Evolutionary conservation across 2,797 vertebrate species (phyloP), one percentile per base, ranked within the genome.

Genomic region (Microhierax caerulescens): DNA sequence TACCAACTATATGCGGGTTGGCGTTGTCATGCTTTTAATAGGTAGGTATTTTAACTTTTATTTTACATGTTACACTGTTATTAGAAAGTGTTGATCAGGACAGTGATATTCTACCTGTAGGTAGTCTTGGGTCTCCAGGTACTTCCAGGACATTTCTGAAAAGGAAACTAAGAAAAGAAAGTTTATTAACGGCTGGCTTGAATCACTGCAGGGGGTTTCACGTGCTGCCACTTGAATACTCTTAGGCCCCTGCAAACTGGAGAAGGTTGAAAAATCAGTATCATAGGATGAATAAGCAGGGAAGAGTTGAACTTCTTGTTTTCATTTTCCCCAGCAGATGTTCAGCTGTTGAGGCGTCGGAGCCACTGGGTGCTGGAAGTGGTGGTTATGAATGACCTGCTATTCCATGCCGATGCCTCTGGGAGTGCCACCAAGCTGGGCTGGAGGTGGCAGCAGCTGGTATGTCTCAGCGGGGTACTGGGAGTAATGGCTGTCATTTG

Each of bases 341-440:
- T 87, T 91, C 72, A 43, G 61, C 24, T 30, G 61, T 54, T 85
- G 88, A 77, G 37, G 56, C 36, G 20, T 43, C 53, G 39, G 75
- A 83, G 30, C 56, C 27, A 64, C 4, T 0, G 14, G 47, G 34
- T 89, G 48, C 45, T 77, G 80, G 67, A 25, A 64, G 53, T 83
- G 28, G 47, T 14, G 0, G 89, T 96, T 97, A 94, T 91, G 84
- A 85, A 93, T 74, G 83, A 68, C 74, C 81, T 77, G 56, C 74
- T 93, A 27, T 70, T 47, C 80, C 0, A 0, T 28, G 4, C 22
- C 1, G 0, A 28, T 64, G 78, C 57, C 88, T 89, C 60, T 78
- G 81, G 63, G 78, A 82, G 23, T 93, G 86, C 41, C 84, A 96
- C 88, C 94, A 93, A 91, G 72, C 84, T 83, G 90, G 53, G 88